Evolutionary conservation across 2,888 invertebrate genomes (phyloP), one percentile per base, ranked within the genome.

Genomic region (Scaptomyza caliginosa): DNA sequence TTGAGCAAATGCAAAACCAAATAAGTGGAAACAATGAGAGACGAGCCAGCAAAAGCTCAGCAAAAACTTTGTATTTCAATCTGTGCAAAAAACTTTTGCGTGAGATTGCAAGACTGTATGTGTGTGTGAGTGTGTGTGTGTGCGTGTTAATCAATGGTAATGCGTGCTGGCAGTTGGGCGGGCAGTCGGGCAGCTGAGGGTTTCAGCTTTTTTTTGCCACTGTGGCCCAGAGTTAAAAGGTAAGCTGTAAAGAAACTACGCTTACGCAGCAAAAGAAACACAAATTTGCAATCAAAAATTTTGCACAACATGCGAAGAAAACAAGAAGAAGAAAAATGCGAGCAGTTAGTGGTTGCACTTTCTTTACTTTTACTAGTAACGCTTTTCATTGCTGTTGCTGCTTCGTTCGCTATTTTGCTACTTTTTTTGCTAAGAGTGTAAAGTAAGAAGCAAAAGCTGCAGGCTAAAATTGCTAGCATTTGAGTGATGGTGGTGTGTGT

Each of bases 81-180:
- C 79, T 81, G 79, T 62, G 85, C 79, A 77, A 85, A 79, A 81
- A 75, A 78, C 77, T 68, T 84, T 81, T 80, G 51, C 28, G 42
- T 58, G 23, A 38, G 55, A 84, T 84, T 81, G 79, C 67, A 74
- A 82, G 79, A 70, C 0, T 59, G 74, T 85, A 79, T 78, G 63
- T 72, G 6, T 10, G 75, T 78, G 69, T 73, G 67, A 49, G 67
- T 79, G 68, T 83, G 65, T 64, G 68, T 66, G 69, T 76, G 67
- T 67, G 85, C 73, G 84, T 83, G 72, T 71, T 82, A 82, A 82
- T 82, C 88, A 82, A 88, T 86, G 84, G 84, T 79, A 82, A 88
- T 82, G 86, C 79, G 77, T 76, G 69, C 75, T 74, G 88, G 79
- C 83, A 80, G 67, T 39, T 50, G 54, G 26, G 51, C 36, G 24